Base-by-base conservation (phyloP, 2,797 vertebrate genomes). In the Oreonectes daqikongensis region DNA sequence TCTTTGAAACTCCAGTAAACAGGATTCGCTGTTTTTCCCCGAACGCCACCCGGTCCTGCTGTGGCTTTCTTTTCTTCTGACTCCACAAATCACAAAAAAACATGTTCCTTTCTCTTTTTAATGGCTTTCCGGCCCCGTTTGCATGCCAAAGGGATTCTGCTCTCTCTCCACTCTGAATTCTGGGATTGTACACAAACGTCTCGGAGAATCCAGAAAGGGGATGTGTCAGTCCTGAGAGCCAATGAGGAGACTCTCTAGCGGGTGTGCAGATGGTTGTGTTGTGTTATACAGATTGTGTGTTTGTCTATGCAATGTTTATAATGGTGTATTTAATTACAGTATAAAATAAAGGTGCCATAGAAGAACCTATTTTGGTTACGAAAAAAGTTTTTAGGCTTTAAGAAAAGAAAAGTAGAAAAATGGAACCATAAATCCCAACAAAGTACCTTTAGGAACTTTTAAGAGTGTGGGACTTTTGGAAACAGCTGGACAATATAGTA, bases 1-100 rank as follows among this genome's bases (percentile, higher is more conserved):
- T 88, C 85, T 90, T 87, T 89, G 86, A 86, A 88, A 84, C 57
- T 32, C 69, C 77, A 78, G 82, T 83, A 78, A 87, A 89, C 86
- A 74, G 81, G 82, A 88, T 50, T 35, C 52, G 28, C 40, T 59
- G 42, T 57, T 22, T 55, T 63, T 69, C 46, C 38, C 46, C n/a
- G 17, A 30, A 75, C 52, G 28, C 30, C 38, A 7, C 59, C 35
- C 28, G 12, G 5, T 24, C 59, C 73, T 69, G 38, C 24, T 57
- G 63, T 30, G 72, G 71, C 65, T 70, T 79, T 77, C 52, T 70
- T 20, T 53, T 74, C 70, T 59, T 68, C 52, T 32, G 28, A 44
- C 42, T 74, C 72, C 48, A 35, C 32, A 46, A 30, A 73, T 79
- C 69, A 80, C 46, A 60, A 12, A 42, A 59, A 70, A 63, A 5